phyloP scores from a whole-genome alignment of 2,113 vertebrate genomes.

The Siniperca knerii region DNA sequence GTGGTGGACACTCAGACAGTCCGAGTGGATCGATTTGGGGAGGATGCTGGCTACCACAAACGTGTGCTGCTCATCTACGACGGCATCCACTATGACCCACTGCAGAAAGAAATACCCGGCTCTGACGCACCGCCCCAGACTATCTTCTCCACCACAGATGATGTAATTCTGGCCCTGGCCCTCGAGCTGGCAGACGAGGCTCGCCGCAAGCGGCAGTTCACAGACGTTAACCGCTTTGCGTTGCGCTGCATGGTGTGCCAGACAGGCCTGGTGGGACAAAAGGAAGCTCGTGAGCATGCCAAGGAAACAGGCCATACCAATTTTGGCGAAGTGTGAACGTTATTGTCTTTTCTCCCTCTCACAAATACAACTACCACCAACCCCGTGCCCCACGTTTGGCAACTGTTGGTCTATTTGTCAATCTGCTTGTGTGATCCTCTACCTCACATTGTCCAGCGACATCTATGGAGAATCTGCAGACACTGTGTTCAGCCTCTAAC shows the following conservation, averaged over 20 bases:
- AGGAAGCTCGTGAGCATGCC: constrained; percentile 95
- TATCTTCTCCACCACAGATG: constrained; percentile 92
- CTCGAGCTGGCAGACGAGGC: constrained; percentile 97
- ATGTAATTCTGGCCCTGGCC: constrained; percentile 93
- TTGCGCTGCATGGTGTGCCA: constrained; percentile 98
- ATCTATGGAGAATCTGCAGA: constrained; percentile 59
- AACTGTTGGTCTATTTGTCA: constrained; percentile 54
- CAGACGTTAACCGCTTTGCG: constrained; percentile 93
- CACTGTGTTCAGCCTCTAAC: constrained; percentile 54
- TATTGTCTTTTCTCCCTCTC: constrained; percentile 26
- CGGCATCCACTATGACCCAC: constrained; percentile 96
- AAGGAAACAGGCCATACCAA: constrained; percentile 97
- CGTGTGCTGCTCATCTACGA: constrained; percentile 97
- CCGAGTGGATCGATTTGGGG: constrained; percentile 95
- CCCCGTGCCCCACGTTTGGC: constrained; percentile 54
- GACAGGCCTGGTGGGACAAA: constrained; percentile 94
- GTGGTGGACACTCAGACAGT: constrained; percentile 98
- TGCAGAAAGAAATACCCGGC: constrained; percentile 87
- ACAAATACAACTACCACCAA: constrained; percentile 56
- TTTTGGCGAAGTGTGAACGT: constrained; percentile 94
- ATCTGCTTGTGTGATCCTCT: constrained; percentile 85
- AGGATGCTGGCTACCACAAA: constrained; percentile 92
- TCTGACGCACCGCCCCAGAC: constrained; percentile 91
- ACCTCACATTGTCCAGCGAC: constrained; percentile 87
- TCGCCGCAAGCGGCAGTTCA: constrained; percentile 93